Conservation (phyloP, 2,113 vertebrate species). For the Physeter macrocephalus region DNA sequence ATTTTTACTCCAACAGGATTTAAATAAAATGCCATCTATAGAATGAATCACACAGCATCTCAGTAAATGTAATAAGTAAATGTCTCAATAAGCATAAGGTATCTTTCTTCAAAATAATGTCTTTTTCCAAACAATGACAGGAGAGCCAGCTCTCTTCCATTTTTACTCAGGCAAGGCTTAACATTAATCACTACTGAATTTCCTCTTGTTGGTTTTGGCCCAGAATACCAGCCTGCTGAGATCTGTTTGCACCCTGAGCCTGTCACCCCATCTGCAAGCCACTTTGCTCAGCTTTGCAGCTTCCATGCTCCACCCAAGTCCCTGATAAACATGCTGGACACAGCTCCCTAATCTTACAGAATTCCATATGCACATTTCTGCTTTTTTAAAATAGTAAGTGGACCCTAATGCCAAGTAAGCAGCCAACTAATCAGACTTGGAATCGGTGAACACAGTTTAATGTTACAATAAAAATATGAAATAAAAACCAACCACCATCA, state of each 20-base stretch:
- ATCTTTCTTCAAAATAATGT: not conserved
- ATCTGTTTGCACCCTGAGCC: not conserved
- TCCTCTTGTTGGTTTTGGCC: constrained; percentile 13
- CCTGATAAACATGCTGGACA: not conserved
- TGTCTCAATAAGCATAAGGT: not conserved
- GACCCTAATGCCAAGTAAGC: not conserved
- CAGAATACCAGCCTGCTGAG: not conserved
- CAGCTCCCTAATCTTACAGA: not conserved
- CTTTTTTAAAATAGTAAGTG: not conserved
- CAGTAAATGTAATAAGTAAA: not conserved
- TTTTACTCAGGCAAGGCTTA: not conserved
- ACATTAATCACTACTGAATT: not conserved
- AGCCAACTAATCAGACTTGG: not conserved
- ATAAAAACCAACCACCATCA: not conserved
- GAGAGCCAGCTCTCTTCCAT: not conserved
- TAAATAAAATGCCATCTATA: not conserved
- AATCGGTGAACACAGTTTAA: not conserved
- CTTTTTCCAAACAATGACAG: not conserved
- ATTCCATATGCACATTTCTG: not conserved
- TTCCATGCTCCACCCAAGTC: not conserved
- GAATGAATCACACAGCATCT: not conserved
- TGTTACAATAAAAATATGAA: constrained; percentile 1
- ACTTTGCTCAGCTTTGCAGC: not conserved
- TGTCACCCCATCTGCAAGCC: not conserved
- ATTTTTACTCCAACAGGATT: not conserved